Evolutionary conservation across 2,113 vertebrate genomes (phyloP).

Genomic region (Megatriorchis doriae): DNA sequence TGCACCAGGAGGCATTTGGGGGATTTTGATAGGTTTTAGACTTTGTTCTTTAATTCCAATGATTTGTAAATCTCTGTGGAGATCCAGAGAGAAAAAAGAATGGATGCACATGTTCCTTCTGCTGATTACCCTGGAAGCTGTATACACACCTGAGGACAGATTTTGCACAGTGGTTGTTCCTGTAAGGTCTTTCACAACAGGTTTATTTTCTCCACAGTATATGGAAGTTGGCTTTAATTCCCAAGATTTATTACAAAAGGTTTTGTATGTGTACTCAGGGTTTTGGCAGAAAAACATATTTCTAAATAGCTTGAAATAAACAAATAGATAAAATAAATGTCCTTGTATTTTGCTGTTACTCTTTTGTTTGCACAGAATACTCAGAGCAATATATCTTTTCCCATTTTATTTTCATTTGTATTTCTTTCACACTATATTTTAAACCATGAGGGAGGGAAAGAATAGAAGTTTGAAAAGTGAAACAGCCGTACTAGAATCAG

Average conservation of each 20-base stretch:
- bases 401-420: background rate
- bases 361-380: background rate
- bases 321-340: background rate
- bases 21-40: background rate
- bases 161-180: background rate
- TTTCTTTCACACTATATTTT: background rate
- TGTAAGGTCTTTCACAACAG: background rate
- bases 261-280: background rate
- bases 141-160: background rate
- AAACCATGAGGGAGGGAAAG: background rate
- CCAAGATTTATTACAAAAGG: background rate
- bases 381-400: background rate
- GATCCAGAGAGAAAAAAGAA: background rate
- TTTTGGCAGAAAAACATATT: background rate
- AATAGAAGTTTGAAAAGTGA: background rate
- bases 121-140: background rate
- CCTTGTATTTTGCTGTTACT: background rate
- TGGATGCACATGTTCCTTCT: background rate
- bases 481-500: background rate
- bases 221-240: background rate
- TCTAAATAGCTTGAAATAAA: conserved; percentile 11
- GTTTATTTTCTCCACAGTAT: background rate
- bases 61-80: background rate
- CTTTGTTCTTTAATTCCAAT: background rate
- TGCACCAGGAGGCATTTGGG: background rate